Evolutionary conservation across 1,140 invertebrate genomes (phyloP).

Genomic region (Stegodyphus dumicola): DNA sequence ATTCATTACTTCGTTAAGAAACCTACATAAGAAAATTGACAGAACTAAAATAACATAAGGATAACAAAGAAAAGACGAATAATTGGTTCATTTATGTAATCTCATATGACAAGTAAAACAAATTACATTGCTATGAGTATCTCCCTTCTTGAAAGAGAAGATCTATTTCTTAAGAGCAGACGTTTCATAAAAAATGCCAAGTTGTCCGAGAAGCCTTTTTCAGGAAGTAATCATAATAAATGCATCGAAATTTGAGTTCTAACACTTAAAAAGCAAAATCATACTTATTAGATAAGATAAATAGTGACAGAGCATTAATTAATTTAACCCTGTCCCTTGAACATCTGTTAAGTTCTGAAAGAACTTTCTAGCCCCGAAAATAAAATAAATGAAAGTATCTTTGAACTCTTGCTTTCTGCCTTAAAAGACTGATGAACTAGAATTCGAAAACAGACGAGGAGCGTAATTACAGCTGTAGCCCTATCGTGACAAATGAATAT

Average conservation of each 20-base stretch:
- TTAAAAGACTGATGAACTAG: slow-evolving; percentile 29
- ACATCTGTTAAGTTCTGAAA: background rate
- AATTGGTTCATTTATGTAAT: background rate
- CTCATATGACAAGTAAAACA: background rate
- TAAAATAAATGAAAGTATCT: background rate
- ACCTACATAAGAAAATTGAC: too few relatives aligned
- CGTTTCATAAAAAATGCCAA: background rate
- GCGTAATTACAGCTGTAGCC: slow-evolving; percentile 51
- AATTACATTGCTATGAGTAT: background rate
- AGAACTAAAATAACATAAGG: background rate
- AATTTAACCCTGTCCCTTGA: background rate
- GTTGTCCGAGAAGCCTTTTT: too few relatives aligned
- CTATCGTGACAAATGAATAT: slow-evolving; percentile 31
- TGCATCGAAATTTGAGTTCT: background rate
- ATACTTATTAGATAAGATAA: background rate
- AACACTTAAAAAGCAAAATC: background rate
- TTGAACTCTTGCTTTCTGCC: slow-evolving; percentile 2
- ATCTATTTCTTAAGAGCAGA: background rate
- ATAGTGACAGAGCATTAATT: background rate
- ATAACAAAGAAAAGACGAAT: background rate
- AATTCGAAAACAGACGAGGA: slow-evolving; percentile 34
- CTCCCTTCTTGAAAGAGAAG: background rate
- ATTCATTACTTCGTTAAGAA: too few relatives aligned
- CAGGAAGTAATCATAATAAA: background rate
- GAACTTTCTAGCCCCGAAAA: background rate